These are phyloP conservation scores for Nothocercus julius DNA, from an alignment of 2,113 vertebrate genomes.

Conservation along the genomic window DNA sequence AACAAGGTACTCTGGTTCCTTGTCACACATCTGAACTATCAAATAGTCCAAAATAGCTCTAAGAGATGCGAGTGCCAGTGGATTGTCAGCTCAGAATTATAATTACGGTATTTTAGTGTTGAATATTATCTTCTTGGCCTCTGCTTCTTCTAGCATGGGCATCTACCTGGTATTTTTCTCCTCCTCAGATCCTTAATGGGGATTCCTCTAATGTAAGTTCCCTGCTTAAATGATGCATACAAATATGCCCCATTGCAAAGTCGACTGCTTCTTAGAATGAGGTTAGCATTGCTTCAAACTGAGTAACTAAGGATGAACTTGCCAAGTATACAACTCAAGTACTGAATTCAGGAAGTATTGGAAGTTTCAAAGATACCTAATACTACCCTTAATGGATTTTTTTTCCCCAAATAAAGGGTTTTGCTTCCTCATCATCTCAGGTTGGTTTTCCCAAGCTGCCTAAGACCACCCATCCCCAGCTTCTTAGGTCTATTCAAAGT, in stretches of 20 bases:
- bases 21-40: neutral
- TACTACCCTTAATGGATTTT: neutral
- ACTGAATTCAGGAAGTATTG: neutral
- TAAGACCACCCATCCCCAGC: neutral
- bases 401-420: neutral
- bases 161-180: neutral
- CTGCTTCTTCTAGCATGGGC: neutral
- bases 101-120: neutral
- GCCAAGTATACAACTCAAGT: neutral
- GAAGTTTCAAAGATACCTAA: neutral
- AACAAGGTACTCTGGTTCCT: neutral
- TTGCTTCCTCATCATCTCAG: neutral
- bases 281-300: neutral
- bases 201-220: neutral
- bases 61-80: neutral
- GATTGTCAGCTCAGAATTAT: neutral
- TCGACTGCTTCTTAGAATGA: neutral
- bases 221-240: neutral
- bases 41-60: neutral
- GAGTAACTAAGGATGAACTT: neutral
- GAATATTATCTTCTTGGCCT: neutral
- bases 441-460: neutral
- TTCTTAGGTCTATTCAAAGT: neutral
- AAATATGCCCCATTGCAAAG: neutral
- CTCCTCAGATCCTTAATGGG: neutral